Evolutionary conservation across 2,113 vertebrate genomes (phyloP).

Genomic region (Pristiophorus japonicus): DNA sequence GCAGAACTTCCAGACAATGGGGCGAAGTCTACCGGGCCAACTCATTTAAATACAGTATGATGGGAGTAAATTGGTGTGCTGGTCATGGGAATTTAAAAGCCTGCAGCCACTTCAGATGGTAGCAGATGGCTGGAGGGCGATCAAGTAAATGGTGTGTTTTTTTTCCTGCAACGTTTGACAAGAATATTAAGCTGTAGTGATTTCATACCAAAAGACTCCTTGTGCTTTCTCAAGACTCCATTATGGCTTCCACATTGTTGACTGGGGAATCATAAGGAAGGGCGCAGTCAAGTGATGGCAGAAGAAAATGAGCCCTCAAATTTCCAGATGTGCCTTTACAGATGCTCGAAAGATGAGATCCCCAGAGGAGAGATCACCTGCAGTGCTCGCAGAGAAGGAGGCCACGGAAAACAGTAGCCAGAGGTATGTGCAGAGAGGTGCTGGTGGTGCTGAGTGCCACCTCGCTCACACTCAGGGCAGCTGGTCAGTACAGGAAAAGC

Average conservation of each 20-base stretch:
- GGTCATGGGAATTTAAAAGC: not conserved
- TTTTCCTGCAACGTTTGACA: not conserved
- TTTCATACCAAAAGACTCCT: not conserved
- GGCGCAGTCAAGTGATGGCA: not conserved
- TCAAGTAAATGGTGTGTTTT: not conserved
- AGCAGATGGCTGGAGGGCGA: not conserved
- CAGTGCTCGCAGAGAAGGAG: not conserved
- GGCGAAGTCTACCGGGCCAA: not conserved
- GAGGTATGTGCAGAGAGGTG: not conserved
- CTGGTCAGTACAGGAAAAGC: not conserved
- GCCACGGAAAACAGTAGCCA: not conserved
- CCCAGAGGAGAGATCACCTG: not conserved
- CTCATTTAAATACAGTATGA: not conserved
- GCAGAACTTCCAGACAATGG: not conserved
- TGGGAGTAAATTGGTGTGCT: not conserved
- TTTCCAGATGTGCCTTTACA: not conserved
- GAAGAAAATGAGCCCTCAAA: not conserved
- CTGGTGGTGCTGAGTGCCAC: not conserved
- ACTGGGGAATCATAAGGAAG: not conserved
- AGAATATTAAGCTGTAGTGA: not conserved
- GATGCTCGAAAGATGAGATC: not conserved
- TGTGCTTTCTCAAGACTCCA: not conserved
- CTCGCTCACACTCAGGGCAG: not conserved
- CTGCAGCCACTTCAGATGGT: not conserved
- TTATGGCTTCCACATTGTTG: not conserved